Percentiles rank a stretch among this genome's conserved stretches.
phyloP scores from a whole-genome alignment of 1,140 invertebrate species.

The Cheumatopsyche charites region DNA sequence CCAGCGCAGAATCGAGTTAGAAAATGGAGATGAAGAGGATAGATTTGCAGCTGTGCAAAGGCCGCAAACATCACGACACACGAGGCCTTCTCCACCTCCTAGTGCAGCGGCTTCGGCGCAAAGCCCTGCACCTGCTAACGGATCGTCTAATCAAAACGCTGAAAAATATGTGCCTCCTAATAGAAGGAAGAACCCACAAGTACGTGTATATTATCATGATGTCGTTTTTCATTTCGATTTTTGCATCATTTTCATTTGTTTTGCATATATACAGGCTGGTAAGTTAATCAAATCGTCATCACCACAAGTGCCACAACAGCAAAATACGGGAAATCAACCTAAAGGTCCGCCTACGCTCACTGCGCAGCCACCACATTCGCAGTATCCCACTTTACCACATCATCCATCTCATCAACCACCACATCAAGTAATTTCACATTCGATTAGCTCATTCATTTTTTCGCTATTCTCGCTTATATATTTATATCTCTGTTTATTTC shows the following conservation, averaged over 20 bases:
- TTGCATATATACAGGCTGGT: slow-evolving; percentile 48
- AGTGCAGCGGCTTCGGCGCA: slow-evolving; percentile 28
- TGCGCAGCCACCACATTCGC: slow-evolving; percentile 41
- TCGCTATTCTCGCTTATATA: neutral
- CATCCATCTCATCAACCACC: slow-evolving; percentile 50
- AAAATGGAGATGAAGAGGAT: slow-evolving; percentile 92
- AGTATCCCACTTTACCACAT: slow-evolving; percentile 47
- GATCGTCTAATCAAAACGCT: slow-evolving; percentile 48
- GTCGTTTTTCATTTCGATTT: neutral
- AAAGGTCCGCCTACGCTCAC: slow-evolving; percentile 51
- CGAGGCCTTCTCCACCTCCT: slow-evolving; percentile 49
- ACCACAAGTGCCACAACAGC: slow-evolving; percentile 58
- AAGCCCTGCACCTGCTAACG: slow-evolving; percentile 27
- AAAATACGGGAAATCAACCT: slow-evolving; percentile 54
- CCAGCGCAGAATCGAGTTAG: slow-evolving; percentile 79
- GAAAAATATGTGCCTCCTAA: slow-evolving; percentile 80
- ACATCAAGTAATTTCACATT: slow-evolving; percentile 34
- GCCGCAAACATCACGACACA: slow-evolving; percentile 55
- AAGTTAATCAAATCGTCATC: slow-evolving; percentile 62
- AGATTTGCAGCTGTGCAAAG: slow-evolving; percentile 77
- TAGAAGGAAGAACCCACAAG: slow-evolving; percentile 72
- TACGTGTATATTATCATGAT: slow-evolving; percentile 45
- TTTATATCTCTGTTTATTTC: slow-evolving; percentile 10
- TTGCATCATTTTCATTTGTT: no score
- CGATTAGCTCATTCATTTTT: neutral